These are phyloP conservation scores for Schizopygopsis pylzovi DNA, from an alignment of 2,797 vertebrate genomes.

Conservation along the genomic window DNA sequence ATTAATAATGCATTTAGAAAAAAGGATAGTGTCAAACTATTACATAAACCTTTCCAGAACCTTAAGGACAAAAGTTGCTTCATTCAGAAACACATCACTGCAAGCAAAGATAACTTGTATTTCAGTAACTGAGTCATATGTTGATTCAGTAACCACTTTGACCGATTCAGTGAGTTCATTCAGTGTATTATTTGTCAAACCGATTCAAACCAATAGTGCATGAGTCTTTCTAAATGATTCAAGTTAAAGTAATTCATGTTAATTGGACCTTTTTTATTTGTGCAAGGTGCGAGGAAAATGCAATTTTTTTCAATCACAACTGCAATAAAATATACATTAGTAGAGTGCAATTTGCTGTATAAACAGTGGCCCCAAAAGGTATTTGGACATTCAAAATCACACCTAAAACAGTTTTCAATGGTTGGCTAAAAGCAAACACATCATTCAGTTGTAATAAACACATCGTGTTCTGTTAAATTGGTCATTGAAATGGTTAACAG, in stretches of 20 bases:
- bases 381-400: background rate
- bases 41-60: background rate
- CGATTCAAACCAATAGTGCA: background rate
- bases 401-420: background rate
- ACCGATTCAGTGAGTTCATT: background rate
- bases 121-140: background rate
- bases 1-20: background rate
- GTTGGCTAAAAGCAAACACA: background rate
- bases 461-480: background rate
- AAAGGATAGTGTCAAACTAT: background rate
- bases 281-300: background rate
- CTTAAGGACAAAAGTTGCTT: background rate
- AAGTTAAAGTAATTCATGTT: background rate
- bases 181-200: background rate
- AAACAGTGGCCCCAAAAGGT: background rate
- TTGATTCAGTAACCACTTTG: conserved; percentile 6
- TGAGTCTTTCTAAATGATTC: background rate
- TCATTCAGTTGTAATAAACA: background rate
- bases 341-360: background rate
- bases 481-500: background rate
- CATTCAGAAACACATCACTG: background rate
- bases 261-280: background rate
- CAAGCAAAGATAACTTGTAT: background rate
- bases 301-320: too few species aligned
- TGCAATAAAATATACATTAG: background rate